Evolutionary conservation across 2,113 vertebrate species (phyloP), one percentile per base, ranked within the genome.

Genomic region (Neomonachus schauinslandi): DNA sequence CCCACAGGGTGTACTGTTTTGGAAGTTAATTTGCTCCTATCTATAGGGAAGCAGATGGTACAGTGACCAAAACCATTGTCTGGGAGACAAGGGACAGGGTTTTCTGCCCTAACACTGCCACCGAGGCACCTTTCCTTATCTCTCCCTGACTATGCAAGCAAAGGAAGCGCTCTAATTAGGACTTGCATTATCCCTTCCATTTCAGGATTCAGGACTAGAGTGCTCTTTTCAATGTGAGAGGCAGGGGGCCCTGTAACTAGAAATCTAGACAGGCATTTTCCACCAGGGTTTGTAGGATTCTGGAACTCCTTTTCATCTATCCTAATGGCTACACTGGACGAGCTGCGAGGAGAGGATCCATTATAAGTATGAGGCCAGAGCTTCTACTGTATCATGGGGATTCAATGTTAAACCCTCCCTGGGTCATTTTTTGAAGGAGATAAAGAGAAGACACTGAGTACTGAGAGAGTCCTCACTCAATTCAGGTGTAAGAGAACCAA

Each of bases 261-360:
- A 69, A 22, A 36, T 59, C 33, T 15, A 51, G 42, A 19, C 28
- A 2, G 21, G 3, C 0, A 16, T 77, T 4, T 74, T 10, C 31
- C 10, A 4, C 1, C 3, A 22, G 1, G 24, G 10, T 6, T 9
- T 46, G 24, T 4, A 0, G 0, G 8, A 12, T 65, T 39, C 36
- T 5, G 16, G 18, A 2, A 5, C 3, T 51, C 16, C 12, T 24
- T 9, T 2, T 1, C 7, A 21, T 28, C 26, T 10, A 0, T 12
- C 16, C 0, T 7, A 11, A 39, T 7, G 39, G 49, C 8, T 33
- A 2, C 31, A 3, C 1, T 33, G 21, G 14, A 3, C 8, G 14
- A 26, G 3, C 14, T 19, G 7, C 31, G 26, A 3, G 31, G 13
- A 26, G 61, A 55, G 71, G 16, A 19, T 2, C 12, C 8, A 0